Conservation (phyloP, 2,797 vertebrate species). For the Halcyon leucocephala region DNA sequence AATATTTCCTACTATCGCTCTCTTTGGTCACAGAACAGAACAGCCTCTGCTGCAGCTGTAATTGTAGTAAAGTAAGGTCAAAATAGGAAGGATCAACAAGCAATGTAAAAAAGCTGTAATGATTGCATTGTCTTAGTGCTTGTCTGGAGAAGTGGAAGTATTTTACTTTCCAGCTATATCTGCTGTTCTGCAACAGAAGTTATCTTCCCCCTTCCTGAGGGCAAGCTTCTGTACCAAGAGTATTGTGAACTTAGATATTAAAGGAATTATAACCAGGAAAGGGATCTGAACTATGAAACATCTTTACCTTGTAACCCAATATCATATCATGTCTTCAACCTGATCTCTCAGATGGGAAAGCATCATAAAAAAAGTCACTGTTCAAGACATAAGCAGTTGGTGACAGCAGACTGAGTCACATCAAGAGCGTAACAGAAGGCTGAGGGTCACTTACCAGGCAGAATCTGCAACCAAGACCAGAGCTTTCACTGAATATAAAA, state of each 20-base stretch:
- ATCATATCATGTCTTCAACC: not conserved
- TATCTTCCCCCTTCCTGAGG: not conserved
- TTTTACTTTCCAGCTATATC: not conserved
- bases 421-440: not conserved
- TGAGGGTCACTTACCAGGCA: not conserved
- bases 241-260: not conserved
- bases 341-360: not conserved
- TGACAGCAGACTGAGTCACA: not conserved
- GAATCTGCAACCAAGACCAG: not conserved
- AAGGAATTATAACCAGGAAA: not conserved
- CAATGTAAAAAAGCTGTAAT: accelerated
- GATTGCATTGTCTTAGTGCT: not conserved
- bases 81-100: not conserved
- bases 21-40: not conserved
- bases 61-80: not conserved
- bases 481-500: not conserved
- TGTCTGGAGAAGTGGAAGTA: not conserved
- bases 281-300: not conserved
- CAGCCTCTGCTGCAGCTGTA: not conserved
- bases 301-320: not conserved
- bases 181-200: not conserved
- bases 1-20: not conserved
- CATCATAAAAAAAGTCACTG: not conserved
- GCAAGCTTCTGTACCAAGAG: not conserved
- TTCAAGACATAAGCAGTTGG: not conserved